A percentile compares a stretch with the other conserved stretches of the same genome.
phyloP scores from a whole-genome alignment of 92 coral and sea anemone species.

The Ricordea florida region DNA sequence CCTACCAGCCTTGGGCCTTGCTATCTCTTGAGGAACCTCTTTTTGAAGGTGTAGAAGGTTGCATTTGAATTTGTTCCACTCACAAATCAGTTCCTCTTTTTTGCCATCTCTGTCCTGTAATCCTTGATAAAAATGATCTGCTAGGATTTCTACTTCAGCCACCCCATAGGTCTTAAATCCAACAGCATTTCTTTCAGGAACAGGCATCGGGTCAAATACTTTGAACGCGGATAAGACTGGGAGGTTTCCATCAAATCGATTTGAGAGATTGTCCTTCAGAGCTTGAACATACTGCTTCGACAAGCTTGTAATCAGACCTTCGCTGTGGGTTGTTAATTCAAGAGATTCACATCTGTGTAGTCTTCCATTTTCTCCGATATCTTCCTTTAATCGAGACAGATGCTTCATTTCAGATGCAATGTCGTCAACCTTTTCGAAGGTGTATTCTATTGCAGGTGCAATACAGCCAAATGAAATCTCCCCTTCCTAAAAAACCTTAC shows the following conservation, averaged over 20 bases:
- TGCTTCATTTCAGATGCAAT: constrained; percentile 32
- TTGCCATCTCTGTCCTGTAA: constrained; percentile 10
- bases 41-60: constrained; percentile 40
- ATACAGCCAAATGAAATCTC: constrained; percentile 41
- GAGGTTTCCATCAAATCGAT: constrained; percentile 46
- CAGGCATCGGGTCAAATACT: constrained; percentile 54
- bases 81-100: constrained; percentile 62
- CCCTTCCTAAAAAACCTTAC: constrained; percentile 66
- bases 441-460: constrained; percentile 42
- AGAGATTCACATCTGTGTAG: constrained; percentile 22
- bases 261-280: constrained; percentile 50
- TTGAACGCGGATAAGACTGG: constrained; percentile 51
- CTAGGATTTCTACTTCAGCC: constrained; percentile 28
- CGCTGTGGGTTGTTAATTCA: not conserved
- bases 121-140: constrained; percentile 49
- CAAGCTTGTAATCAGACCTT: not conserved
- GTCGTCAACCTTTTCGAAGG: constrained; percentile 32
- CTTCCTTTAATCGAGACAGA: constrained; percentile 30
- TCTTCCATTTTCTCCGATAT: constrained; percentile 23
- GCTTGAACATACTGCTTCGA: constrained; percentile 33
- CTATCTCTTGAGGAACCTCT: constrained; percentile 50
- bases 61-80: constrained; percentile 72
- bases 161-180: constrained; percentile 56
- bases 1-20: constrained; percentile 5
- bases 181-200: constrained; percentile 31